phyloP scores from a whole-genome alignment of 2,888 invertebrate species.

The Dermolepida albohirtum region DNA sequence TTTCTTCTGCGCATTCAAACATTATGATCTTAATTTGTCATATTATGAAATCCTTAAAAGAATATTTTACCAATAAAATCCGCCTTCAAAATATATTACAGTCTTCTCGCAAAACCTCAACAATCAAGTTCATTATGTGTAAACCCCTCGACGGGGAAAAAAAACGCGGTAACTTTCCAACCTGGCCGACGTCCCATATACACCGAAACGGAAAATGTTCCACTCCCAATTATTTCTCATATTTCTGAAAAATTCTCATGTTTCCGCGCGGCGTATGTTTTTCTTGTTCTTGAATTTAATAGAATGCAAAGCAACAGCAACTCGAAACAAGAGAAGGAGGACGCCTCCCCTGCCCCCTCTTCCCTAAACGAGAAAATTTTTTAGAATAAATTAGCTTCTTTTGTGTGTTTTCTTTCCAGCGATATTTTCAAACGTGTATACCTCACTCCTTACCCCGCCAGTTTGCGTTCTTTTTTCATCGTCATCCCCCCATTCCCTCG shows the following conservation, averaged over 20 bases:
- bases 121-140: too few relatives aligned
- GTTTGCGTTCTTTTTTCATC: not conserved
- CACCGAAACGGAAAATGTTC: not conserved
- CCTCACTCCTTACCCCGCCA: not conserved
- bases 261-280: slow-evolving; percentile 1
- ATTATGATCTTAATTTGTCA: too few relatives aligned
- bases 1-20: too few relatives aligned
- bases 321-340: not conserved
- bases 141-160: too few relatives aligned
- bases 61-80: too few relatives aligned
- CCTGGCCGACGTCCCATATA: too few relatives aligned
- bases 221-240: not conserved
- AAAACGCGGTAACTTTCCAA: too few relatives aligned
- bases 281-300: slow-evolving; percentile 3
- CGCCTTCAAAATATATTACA: too few relatives aligned
- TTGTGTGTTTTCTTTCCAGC: slow-evolving; percentile 1
- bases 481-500: not conserved
- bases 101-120: too few relatives aligned
- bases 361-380: not conserved
- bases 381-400: slow-evolving; percentile 10
- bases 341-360: not conserved
- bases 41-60: too few relatives aligned
- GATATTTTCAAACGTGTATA: not conserved
- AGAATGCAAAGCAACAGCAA: not conserved
- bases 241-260: slow-evolving; percentile 9